Evolutionary conservation across 2,797 vertebrate genomes (phyloP).

Genomic region (Eulemur albifrons): DNA sequence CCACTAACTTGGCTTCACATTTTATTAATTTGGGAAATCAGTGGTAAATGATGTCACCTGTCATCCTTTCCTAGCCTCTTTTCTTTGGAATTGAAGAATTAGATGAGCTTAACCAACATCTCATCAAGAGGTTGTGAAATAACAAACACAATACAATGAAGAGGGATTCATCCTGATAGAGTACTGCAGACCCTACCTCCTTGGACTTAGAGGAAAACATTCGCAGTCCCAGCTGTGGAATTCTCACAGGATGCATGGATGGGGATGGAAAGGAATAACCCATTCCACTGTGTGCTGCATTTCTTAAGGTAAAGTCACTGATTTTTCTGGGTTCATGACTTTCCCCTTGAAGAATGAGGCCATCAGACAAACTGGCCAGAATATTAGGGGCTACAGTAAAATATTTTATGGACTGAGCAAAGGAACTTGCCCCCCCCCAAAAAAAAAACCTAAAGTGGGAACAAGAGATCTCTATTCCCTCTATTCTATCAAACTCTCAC

Average conservation of each 20-base stretch:
- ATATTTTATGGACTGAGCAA: slow-evolving; percentile 19
- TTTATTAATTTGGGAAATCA: slow-evolving; percentile 52
- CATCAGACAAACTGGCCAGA: not conserved
- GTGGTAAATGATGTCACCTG: not conserved
- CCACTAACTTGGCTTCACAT: not conserved
- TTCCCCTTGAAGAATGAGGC: slow-evolving; percentile 6
- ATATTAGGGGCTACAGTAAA: not conserved
- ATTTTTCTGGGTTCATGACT: slow-evolving; percentile 38
- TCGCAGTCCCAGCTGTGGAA: slow-evolving; percentile 68
- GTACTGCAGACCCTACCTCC: slow-evolving; percentile 36
- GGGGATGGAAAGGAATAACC: slow-evolving; percentile 45
- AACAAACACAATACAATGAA: slow-evolving; percentile 34
- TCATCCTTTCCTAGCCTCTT: slow-evolving; percentile 52
- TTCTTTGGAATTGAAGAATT: slow-evolving; percentile 55
- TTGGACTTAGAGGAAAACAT: slow-evolving; percentile 66
- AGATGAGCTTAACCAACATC: slow-evolving; percentile 44
- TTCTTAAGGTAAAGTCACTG: slow-evolving; percentile 64
- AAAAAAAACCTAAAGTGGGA: not conserved
- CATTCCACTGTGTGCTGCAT: slow-evolving; percentile 17
- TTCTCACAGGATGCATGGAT: slow-evolving; percentile 12
- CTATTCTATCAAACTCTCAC: not conserved
- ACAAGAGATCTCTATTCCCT: not conserved
- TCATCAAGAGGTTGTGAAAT: slow-evolving; percentile 66
- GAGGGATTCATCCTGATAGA: slow-evolving; percentile 35
- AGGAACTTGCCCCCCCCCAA: not conserved